Conservation (phyloP, 1,140 invertebrate species). For the Oryctes rhinoceros region DNA sequence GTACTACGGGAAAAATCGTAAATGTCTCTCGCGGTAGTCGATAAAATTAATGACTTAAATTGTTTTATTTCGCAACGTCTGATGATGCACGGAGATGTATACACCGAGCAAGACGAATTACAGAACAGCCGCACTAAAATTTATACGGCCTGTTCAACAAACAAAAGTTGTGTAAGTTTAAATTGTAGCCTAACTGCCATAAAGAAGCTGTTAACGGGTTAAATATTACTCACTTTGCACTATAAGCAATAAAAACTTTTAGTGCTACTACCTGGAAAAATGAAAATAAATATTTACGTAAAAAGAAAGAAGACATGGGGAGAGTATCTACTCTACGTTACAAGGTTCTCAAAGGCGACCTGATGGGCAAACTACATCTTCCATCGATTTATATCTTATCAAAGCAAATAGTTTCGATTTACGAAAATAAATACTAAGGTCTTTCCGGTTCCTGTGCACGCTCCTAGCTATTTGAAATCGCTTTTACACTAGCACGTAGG, state of each 20-base stretch:
- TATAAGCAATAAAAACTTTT: slow-evolving; percentile 4
- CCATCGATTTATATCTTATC: slow-evolving; percentile 2
- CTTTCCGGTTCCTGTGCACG: not conserved
- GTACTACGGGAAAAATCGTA: slow-evolving; percentile 16
- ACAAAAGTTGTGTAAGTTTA: slow-evolving; percentile 16
- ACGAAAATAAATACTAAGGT: not conserved
- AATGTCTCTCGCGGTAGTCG: slow-evolving; percentile 24
- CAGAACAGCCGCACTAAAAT: slow-evolving; percentile 1
- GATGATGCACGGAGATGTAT: slow-evolving; percentile 1
- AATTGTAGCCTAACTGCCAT: not conserved
- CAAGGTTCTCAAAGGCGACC: too few species aligned
- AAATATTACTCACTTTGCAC: slow-evolving; percentile 4
- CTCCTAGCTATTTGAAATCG: too few species aligned
- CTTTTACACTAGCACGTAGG: too few species aligned
- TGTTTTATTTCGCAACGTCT: slow-evolving; percentile 32
- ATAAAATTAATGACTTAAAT: slow-evolving; percentile 32
- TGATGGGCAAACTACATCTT: not conserved
- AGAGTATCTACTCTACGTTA: too few species aligned
- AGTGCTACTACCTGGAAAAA: not conserved
- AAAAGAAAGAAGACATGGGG: not conserved
- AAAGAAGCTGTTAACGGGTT: slow-evolving; percentile 11
- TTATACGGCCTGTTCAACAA: slow-evolving; percentile 13
- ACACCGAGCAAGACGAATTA: not conserved
- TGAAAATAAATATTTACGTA: slow-evolving; percentile 12
- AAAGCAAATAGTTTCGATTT: not conserved